A percentile compares a stretch with the other conserved stretches of the same genome.
These are phyloP conservation scores for Psilopsiagon aurifrons DNA, from an alignment of 2,113 vertebrate genomes.

Conservation along the genomic window DNA sequence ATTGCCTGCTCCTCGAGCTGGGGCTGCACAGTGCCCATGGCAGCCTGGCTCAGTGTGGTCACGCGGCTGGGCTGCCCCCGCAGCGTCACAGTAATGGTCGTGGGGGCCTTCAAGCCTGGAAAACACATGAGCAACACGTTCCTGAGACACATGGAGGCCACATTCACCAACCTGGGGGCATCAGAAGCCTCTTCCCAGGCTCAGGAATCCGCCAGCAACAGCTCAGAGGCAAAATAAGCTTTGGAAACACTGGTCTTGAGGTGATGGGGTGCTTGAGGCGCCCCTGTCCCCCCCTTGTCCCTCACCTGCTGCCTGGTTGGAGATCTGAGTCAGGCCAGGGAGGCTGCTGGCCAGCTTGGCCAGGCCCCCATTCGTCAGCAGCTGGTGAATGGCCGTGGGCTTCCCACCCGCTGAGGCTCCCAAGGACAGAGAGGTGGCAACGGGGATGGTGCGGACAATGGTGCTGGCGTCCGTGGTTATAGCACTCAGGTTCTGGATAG, in stretches of 20 bases:
- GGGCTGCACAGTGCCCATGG: slow-evolving; percentile 32
- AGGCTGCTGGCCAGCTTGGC: slow-evolving; percentile 93
- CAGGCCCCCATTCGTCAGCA: slow-evolving; percentile 90
- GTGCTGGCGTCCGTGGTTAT: slow-evolving; percentile 78
- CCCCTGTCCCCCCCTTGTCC: neutral
- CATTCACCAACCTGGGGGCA: rapidly evolving
- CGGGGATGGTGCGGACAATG: slow-evolving; percentile 88
- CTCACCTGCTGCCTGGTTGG: slow-evolving; percentile 90
- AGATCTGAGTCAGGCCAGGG: slow-evolving; percentile 91
- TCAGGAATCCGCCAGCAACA: neutral
- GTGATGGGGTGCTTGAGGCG: neutral
- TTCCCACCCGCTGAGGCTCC: slow-evolving; percentile 79
- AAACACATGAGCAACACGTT: rapidly evolving
- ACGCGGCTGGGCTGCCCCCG: slow-evolving; percentile 84
- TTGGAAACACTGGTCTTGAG: rapidly evolving
- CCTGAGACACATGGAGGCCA: rapidly evolving
- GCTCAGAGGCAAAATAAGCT: neutral
- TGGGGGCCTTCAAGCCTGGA: slow-evolving; percentile 89
- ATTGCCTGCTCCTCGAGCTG: slow-evolving; percentile 63
- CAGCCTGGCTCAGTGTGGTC: slow-evolving; percentile 79
- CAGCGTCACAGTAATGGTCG: slow-evolving; percentile 91
- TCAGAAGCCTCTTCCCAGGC: neutral
- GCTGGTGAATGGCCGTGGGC: slow-evolving; percentile 93
- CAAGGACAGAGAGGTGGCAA: slow-evolving; percentile 81
- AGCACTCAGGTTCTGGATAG: slow-evolving; percentile 79